Conservation (phyloP, 2,888 invertebrate species). For the Thelaira solivaga region DNA sequence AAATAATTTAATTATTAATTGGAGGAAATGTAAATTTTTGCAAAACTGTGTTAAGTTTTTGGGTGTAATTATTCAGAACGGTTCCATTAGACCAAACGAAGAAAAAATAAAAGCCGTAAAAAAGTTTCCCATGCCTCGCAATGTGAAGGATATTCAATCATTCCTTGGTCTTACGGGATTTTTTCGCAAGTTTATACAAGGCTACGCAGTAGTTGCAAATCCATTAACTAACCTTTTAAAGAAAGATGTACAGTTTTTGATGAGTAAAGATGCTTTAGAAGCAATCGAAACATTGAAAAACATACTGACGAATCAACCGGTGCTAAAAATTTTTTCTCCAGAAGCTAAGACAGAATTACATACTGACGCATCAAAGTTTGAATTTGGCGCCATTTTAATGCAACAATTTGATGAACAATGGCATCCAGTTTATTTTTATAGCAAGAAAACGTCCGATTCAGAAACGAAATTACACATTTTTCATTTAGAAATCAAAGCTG, state of each 20-base stretch:
- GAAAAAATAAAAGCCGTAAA: conserved; percentile 29
- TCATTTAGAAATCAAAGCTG: conserved; percentile 63
- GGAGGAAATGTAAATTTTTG: conserved; percentile 61
- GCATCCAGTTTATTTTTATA: conserved; percentile 50
- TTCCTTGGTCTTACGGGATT: conserved; percentile 47
- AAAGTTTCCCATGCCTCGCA: conserved; percentile 35
- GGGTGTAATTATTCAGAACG: conserved; percentile 42
- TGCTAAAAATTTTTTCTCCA: conserved; percentile 43
- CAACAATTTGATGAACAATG: conserved; percentile 45
- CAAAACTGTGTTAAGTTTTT: conserved; percentile 39
- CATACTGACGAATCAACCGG: conserved; percentile 7
- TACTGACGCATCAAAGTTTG: conserved; percentile 40
- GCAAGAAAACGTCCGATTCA: conserved; percentile 26
- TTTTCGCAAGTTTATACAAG: conserved; percentile 45
- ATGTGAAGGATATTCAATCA: conserved; percentile 26
- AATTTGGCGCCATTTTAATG: conserved; percentile 20
- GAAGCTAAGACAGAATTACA: conserved; percentile 51
- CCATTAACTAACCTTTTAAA: conserved; percentile 42
- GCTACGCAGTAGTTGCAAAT: conserved; percentile 33
- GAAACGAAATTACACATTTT: conserved; percentile 55
- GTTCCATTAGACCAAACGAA: conserved; percentile 32
- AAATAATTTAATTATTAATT: conserved; percentile 55
- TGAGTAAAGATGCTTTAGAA: conserved; percentile 1
- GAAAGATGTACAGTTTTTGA: background rate
- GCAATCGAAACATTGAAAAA: conserved; percentile 44